Evolutionary conservation across 2,113 vertebrate genomes (phyloP), one percentile per base, ranked within the genome.

Genomic region (Calidris pygmaea): DNA sequence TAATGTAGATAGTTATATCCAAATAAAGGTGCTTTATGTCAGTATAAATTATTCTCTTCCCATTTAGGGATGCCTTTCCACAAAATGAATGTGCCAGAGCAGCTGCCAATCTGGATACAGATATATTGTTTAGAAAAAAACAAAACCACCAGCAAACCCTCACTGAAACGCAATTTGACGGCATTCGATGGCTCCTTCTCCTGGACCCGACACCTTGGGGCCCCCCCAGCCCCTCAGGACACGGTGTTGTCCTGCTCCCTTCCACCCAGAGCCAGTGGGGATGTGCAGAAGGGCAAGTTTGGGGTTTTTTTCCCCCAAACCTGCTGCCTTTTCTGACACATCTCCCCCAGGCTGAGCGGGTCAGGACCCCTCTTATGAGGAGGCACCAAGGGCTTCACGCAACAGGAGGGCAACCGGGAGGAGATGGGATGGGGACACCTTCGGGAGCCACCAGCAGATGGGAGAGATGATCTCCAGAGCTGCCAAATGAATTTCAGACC

Each of bases 11-110:
- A 66, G 95, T 94, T 96, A 88, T 85, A 96, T 71, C 90, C 93
- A 85, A 93, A 93, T 94, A 94, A 96, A 94, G 93, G 93, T 94
- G 90, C 79, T 96, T 90, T 93, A 90, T 90, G 93, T 90, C 78
- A 48, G 90, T 77, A 85, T 90, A 94, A 94, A 92, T 94, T 93
- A 94, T 85, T 34, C 90, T 55, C 43, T 90, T 63, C 95, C 93
- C 92, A 89, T 95, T 94, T 83, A 95, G 81, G 85, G 92, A 94
- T 86, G 94, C 92, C 92, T 89, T 89, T 63, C 67, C 7, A 45
- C 62, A 89, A 60, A 94, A 95, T 87, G 82, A 79, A 95, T 94
- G 94, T 45, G 89, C 26, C 37, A 10, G 56, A 95, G 92, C 72
- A 41, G 24, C 85, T 89, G 94, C 92, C 94, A 95, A 87, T 79